Percentiles rank a stretch among this genome's conserved stretches.
Evolutionary conservation across 2,888 invertebrate species (phyloP).

Genomic region (Holacanthella duospinosa): DNA sequence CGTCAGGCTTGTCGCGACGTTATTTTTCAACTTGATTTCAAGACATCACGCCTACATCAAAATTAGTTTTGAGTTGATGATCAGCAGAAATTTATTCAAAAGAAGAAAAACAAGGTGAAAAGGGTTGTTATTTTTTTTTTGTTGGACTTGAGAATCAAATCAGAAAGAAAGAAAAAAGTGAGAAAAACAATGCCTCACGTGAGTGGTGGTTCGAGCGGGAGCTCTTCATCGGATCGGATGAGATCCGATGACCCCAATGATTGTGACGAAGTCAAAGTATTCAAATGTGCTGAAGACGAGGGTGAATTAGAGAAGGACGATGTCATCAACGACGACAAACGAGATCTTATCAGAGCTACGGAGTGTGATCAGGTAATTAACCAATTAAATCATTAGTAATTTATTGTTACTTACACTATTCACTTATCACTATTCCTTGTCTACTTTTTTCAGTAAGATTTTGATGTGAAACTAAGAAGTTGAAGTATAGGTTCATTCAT

Average conservation of each 20-base stretch:
- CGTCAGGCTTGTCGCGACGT: too few species aligned
- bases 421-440: neutral
- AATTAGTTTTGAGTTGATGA: too few species aligned
- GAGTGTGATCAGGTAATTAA: conserved; percentile 35
- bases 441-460: too few species aligned
- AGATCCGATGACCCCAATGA: conserved; percentile 37
- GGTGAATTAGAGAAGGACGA: conserved; percentile 37
- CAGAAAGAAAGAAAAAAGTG: too few species aligned
- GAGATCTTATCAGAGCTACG: conserved; percentile 35
- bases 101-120: too few species aligned
- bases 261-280: conserved; percentile 37
- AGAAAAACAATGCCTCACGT: conserved; percentile 17
- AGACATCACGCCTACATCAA: too few species aligned
- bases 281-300: conserved; percentile 34
- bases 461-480: too few species aligned
- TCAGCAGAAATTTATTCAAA: too few species aligned
- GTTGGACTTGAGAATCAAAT: too few species aligned
- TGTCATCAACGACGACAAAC: conserved; percentile 37
- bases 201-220: conserved; percentile 27
- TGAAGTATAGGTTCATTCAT: too few species aligned
- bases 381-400: neutral
- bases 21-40: too few species aligned
- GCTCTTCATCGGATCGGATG: conserved; percentile 28
- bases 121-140: too few species aligned
- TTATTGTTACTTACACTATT: neutral